phyloP scores from a whole-genome alignment of 2,888 invertebrate species.

The Drosophila pegasa region DNA sequence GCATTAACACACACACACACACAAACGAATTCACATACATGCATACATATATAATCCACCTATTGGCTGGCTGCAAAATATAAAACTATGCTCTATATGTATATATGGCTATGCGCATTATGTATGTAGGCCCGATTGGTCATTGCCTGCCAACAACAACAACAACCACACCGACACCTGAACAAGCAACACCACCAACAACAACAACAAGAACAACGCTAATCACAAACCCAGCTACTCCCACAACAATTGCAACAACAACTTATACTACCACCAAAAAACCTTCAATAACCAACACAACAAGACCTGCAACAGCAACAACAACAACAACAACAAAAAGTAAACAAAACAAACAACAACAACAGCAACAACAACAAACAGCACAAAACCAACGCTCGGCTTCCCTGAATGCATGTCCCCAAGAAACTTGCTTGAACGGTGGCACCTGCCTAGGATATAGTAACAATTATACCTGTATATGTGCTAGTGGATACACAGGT shows the following conservation, averaged over 20 bases:
- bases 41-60: not conserved
- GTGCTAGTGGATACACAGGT: conserved; percentile 89
- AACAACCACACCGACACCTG: conserved; percentile 76
- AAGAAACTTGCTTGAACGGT: conserved; percentile 88
- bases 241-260: conserved; percentile 49
- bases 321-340: conserved; percentile 46
- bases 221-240: conserved; percentile 48
- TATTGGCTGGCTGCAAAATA: conserved; percentile 31
- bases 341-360: conserved; percentile 43
- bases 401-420: conserved; percentile 85
- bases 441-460: conserved; percentile 89
- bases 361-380: conserved; percentile 55
- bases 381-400: conserved; percentile 81
- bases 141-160: conserved; percentile 83
- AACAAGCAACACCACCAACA: conserved; percentile 64
- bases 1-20: conserved; percentile 3
- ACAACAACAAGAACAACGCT: conserved; percentile 49
- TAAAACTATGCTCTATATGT: conserved; percentile 22
- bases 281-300: conserved; percentile 47
- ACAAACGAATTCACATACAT: not conserved
- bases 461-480: conserved; percentile 90
- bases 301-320: conserved; percentile 21
- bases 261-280: conserved; percentile 41
- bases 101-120: conserved; percentile 35
- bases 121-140: conserved; percentile 83